Base-by-base conservation (phyloP, 2,113 vertebrate genomes). In the Hyperoodon ampullatus region DNA sequence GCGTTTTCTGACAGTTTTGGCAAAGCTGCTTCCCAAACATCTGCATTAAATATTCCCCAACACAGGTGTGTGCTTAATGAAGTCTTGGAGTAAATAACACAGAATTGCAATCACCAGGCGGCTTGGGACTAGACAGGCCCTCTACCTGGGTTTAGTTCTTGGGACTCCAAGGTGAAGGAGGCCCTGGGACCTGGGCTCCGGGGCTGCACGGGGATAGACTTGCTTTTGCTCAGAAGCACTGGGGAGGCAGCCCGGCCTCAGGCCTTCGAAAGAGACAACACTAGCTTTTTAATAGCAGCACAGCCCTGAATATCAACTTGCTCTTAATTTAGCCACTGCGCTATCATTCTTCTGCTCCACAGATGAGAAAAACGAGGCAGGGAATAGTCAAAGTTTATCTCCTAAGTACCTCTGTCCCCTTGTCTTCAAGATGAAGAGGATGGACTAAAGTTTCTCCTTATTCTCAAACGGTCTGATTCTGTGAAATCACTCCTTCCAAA, bases 401-500 rank as follows among this genome's bases (percentile, higher is more conserved):
- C 63, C 72, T 16, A 70, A 87, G 94, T 23, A 23, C 68, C 50
- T 53, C 42, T 1, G n/a, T 8, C n/a, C 70, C 85, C 83, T 65
- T 70, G 1, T 87, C 82, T 70, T 28, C 16, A 63, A 63, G 94
- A 47, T 21, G 42, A 70, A 92, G 94, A 75, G 72, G 92, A 19
- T 0, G 63, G 88, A 80, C 92, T 12, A 3, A 60, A 18, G 28
- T 93, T 88, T 81, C 80, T 82, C 82, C 92, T 90, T 33, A 33
- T 85, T 89, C 95, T 53, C 44, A 78, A 87, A 47, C 11, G 72
- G 92, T 30, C 95, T 74, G 97, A 70, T 53, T 88, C 95, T 94
- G 3, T 82, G 63, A 95, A 95, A 97, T 78, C 95, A 82, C 92
- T 94, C 93, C 92, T 97, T 94, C 88, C 95, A 75, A 63, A 97